Conservation (phyloP, 2,797 vertebrate genomes). For the Delichon dasypus region DNA sequence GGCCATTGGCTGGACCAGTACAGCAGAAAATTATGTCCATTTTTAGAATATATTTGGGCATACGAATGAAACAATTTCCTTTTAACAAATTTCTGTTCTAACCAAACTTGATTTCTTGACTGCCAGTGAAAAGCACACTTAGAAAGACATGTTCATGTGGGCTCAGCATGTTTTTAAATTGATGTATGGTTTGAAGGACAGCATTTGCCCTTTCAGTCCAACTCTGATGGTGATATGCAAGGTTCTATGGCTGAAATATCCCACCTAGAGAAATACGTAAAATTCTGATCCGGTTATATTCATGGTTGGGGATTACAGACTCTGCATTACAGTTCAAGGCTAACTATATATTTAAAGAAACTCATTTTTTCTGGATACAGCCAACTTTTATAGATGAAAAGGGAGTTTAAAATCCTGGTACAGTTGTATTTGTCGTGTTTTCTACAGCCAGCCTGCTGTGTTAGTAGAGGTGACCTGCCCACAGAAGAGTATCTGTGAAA, state of each 20-base stretch:
- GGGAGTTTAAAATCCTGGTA: not conserved
- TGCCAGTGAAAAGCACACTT: not conserved
- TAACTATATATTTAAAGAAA: not conserved
- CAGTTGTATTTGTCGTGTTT: not conserved
- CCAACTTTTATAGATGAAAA: not conserved
- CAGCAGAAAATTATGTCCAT: not conserved
- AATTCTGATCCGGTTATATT: not conserved
- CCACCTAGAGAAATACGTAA: not conserved
- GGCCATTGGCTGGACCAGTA: not conserved
- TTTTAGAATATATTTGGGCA: not conserved
- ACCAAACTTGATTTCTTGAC: not conserved
- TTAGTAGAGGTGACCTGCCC: not conserved
- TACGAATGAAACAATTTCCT: not conserved
- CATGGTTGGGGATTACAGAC: not conserved
- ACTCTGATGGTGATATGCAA: not conserved
- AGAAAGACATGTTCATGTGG: not conserved
- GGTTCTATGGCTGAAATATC: not conserved
- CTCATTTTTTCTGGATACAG: not conserved
- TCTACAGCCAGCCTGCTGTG: not conserved
- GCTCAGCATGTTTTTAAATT: not conserved
- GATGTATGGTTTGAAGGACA: not conserved
- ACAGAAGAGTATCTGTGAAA: not conserved
- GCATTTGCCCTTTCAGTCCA: not conserved
- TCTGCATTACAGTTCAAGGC: not conserved
- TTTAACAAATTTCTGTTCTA: not conserved